phyloP scores from a whole-genome alignment of 2,113 vertebrate genomes.

The Psittacara wagleri region DNA sequence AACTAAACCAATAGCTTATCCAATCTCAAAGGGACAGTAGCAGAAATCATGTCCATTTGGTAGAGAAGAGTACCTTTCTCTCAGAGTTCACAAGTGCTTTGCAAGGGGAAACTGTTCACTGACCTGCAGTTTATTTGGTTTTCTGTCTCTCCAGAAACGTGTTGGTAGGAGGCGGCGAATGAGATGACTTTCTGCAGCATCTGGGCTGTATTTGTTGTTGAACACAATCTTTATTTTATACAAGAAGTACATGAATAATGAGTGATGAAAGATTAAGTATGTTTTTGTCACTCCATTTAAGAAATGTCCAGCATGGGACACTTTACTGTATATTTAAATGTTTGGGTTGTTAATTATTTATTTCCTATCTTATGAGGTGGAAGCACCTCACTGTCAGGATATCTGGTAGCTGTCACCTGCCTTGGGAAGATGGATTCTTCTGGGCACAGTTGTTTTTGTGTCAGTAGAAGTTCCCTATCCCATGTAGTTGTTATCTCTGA shows the following conservation, averaged over 20 bases:
- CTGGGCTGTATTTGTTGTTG: background rate
- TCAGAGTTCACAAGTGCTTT: background rate
- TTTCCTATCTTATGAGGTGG: background rate
- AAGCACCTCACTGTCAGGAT: background rate
- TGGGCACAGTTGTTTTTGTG: rapidly evolving
- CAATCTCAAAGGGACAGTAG: background rate
- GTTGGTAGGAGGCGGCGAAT: rapidly evolving
- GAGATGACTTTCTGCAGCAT: background rate
- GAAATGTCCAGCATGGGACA: background rate
- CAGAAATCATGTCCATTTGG: background rate
- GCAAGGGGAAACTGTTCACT: background rate
- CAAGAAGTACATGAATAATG: background rate
- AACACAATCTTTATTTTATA: background rate
- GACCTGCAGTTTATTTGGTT: background rate
- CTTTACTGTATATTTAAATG: background rate
- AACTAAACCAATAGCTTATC: background rate
- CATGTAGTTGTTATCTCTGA: background rate
- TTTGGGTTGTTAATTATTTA: background rate
- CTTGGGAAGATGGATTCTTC: background rate
- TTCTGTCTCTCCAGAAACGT: background rate
- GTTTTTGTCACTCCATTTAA: background rate
- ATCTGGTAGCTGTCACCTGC: background rate
- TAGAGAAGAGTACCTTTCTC: background rate
- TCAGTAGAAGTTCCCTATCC: background rate
- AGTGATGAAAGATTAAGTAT: background rate